Conservation (phyloP, 1,140 invertebrate species). For the Cydia strobilella region DNA sequence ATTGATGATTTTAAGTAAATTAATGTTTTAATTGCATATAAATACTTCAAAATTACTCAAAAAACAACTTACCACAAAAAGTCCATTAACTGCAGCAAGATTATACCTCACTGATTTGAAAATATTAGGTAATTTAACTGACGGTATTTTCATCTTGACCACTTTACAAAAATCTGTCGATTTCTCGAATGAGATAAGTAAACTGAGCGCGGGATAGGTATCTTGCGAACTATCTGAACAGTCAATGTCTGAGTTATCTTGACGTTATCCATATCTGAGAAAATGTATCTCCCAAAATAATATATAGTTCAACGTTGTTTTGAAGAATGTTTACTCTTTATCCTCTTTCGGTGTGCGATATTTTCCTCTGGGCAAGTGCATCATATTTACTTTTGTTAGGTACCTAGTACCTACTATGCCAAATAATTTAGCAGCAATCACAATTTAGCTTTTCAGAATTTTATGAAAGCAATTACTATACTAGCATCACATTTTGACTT, state of each 20-base stretch:
- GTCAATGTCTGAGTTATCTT: conserved; percentile 71
- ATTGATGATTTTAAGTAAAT: too few species aligned
- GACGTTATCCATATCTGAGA: conserved; percentile 48
- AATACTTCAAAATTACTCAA: background rate
- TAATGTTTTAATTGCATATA: background rate
- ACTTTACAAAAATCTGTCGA: conserved; percentile 23
- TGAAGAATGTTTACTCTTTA: background rate
- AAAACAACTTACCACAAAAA: conserved; percentile 61
- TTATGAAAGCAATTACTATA: background rate
- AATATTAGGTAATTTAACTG: conserved; percentile 58
- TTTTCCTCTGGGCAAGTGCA: background rate
- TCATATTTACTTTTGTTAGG: background rate
- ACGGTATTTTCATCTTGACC: conserved; percentile 33
- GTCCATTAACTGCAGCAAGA: conserved; percentile 57
- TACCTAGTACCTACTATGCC: background rate
- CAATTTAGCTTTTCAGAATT: background rate
- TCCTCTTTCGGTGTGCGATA: background rate
- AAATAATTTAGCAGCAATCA: background rate
- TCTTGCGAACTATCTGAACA: conserved; percentile 57
- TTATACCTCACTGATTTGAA: conserved; percentile 68
- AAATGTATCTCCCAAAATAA: conserved; percentile 28
- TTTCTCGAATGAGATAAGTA: conserved; percentile 43
- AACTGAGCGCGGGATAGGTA: conserved; percentile 54
- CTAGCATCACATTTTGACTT: background rate
- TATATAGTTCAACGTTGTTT: conserved; percentile 27